Evolutionary conservation across 1,140 invertebrate genomes (phyloP).

Genomic region (Monochamus saltuarius): DNA sequence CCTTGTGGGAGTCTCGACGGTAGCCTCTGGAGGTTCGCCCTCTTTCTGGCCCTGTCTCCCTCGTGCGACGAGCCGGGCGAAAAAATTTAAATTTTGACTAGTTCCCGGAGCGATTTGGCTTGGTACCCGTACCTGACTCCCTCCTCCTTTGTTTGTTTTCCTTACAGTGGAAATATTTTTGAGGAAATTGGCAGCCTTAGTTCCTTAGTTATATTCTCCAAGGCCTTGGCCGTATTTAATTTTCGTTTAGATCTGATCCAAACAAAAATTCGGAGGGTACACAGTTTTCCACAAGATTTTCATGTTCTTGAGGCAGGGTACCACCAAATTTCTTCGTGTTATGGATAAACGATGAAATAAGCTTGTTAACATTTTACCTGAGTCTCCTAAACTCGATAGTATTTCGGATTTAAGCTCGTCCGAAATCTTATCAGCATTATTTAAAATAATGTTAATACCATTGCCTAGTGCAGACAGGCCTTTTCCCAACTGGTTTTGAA

Average conservation of each 20-base stretch:
- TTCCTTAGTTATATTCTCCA: constrained; percentile 8
- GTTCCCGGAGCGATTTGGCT: not conserved
- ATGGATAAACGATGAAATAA: constrained; percentile 2
- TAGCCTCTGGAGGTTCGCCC: not conserved
- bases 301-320: not conserved
- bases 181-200: not conserved
- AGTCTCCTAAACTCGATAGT: not conserved
- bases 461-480: constrained; percentile 7
- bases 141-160: not conserved
- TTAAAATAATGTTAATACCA: not conserved
- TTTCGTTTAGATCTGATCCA: constrained; percentile 6
- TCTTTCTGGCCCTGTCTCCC: not conserved
- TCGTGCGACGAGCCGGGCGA: not conserved
- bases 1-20: not conserved
- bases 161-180: not conserved
- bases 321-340: constrained; percentile 1
- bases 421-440: not conserved
- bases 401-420: not conserved
- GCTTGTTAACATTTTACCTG: not conserved
- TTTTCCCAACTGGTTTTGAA: constrained; percentile 5
- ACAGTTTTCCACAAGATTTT: not conserved
- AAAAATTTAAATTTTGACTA: not conserved
- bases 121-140: not conserved
- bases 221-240: not conserved
- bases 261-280: not conserved